These are phyloP conservation scores for Drosophila setifemur DNA, from an alignment of 1,140 invertebrate genomes.

Conservation along the genomic window DNA sequence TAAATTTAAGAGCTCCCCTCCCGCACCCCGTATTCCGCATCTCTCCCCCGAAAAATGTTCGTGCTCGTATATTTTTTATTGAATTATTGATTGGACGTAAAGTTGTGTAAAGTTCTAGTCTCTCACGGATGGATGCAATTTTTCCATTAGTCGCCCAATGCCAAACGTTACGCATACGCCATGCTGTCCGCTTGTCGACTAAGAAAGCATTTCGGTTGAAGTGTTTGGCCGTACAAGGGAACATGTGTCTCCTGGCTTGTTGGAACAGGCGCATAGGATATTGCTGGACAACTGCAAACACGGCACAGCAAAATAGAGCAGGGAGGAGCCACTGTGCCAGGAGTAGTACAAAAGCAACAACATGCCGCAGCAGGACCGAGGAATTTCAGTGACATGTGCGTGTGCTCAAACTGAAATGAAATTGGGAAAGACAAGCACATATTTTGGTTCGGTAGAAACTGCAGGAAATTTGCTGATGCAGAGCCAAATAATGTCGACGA, in stretches of 20 bases:
- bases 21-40: neutral
- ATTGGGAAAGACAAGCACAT: conserved; percentile 18
- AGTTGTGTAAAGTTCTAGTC: conserved; percentile 1
- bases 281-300: conserved; percentile 18
- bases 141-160: neutral
- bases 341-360: neutral
- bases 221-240: conserved; percentile 32
- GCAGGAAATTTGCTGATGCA: conserved; percentile 22
- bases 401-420: conserved; percentile 1
- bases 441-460: conserved; percentile 4
- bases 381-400: neutral
- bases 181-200: conserved; percentile 5
- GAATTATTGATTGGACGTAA: conserved; percentile 38
- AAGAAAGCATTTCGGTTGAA: conserved; percentile 24
- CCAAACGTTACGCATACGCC: conserved; percentile 42
- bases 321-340: neutral
- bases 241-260: conserved; percentile 30
- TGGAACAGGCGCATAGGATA: conserved; percentile 10
- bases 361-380: neutral
- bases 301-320: neutral
- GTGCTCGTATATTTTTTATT: neutral
- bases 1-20: conserved; percentile 40
- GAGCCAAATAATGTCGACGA: neutral
- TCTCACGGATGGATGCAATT: conserved; percentile 31
- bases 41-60: neutral